Conservation (phyloP, 2,797 vertebrate genomes). For the Labeo calbasu region DNA sequence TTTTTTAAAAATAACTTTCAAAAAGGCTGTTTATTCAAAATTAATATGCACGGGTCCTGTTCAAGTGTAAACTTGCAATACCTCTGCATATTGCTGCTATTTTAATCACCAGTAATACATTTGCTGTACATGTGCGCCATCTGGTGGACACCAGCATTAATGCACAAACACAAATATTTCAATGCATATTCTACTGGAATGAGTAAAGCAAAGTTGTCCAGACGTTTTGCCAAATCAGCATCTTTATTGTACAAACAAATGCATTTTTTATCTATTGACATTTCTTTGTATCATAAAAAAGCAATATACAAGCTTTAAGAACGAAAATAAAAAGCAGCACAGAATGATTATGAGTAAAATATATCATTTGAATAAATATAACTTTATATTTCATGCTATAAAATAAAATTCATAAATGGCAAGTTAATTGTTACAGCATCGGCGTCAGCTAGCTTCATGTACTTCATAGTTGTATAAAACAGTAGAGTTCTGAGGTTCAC, state of each 20-base stretch:
- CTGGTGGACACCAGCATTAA: not conserved
- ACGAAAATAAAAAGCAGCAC: constrained; percentile 87
- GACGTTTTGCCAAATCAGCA: constrained; percentile 89
- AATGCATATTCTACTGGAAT: not conserved
- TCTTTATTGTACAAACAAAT: constrained; percentile 99
- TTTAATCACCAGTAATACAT: not conserved
- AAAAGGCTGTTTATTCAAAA: not conserved
- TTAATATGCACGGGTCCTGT: not conserved
- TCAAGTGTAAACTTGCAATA: not conserved
- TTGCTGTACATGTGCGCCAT: not conserved
- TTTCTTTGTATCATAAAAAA: constrained; percentile 97
- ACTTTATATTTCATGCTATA: constrained; percentile 98
- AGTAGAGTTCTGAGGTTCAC: constrained; percentile 99
- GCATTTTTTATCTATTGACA: constrained; percentile 91
- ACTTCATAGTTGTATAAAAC: constrained; percentile 95
- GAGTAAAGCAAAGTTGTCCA: not conserved
- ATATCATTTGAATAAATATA: constrained; percentile 99
- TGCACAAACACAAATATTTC: not conserved
- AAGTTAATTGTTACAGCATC: constrained; percentile 95
- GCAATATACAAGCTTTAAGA: constrained; percentile 99
- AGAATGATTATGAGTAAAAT: constrained; percentile 99
- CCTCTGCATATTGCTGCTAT: not conserved
- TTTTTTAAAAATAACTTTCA: not conserved
- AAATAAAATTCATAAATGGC: constrained; percentile 99
- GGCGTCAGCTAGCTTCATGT: constrained; percentile 99